A percentile compares a stretch with the other conserved stretches of the same genome.
Evolutionary conservation across 2,113 vertebrate species (phyloP).

Genomic region (Sinosuthora webbiana): DNA sequence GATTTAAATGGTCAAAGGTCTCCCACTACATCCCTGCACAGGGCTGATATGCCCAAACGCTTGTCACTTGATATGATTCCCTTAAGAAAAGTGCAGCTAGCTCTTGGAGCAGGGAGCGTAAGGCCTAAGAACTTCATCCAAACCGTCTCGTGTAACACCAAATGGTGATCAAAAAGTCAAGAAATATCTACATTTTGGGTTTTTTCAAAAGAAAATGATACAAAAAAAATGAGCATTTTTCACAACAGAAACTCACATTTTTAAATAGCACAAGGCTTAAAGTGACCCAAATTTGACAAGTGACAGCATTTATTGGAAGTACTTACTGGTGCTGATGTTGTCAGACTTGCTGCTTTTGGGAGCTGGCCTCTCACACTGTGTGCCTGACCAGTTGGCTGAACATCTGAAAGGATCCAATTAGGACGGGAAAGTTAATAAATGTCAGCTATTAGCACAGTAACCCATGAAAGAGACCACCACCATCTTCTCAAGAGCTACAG

Average conservation of each 20-base stretch:
- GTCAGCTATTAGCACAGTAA: not conserved
- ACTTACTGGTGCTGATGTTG: slow-evolving; percentile 92
- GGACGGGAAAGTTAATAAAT: slow-evolving; percentile 41
- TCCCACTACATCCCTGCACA: not conserved
- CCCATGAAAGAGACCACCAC: not conserved
- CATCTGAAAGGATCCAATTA: slow-evolving; percentile 85
- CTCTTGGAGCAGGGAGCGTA: not conserved
- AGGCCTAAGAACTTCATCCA: not conserved
- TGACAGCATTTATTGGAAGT: not conserved
- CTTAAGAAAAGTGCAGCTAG: not conserved
- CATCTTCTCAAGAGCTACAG: not conserved
- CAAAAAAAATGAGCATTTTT: not conserved
- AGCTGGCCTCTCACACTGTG: slow-evolving; percentile 95
- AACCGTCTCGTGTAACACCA: not conserved
- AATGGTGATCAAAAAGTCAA: not conserved
- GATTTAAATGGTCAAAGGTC: slow-evolving; percentile 1
- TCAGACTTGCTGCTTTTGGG: slow-evolving; percentile 98
- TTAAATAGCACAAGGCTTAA: not conserved
- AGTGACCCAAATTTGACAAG: not conserved
- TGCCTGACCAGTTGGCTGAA: slow-evolving; percentile 96
- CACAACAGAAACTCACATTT: not conserved
- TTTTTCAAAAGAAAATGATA: not conserved
- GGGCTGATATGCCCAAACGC: not conserved
- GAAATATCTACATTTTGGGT: rapidly evolving
- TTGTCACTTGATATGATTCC: not conserved